Base-by-base conservation (phyloP, 2,113 vertebrate species). In the Entomyzon cyanotis region DNA sequence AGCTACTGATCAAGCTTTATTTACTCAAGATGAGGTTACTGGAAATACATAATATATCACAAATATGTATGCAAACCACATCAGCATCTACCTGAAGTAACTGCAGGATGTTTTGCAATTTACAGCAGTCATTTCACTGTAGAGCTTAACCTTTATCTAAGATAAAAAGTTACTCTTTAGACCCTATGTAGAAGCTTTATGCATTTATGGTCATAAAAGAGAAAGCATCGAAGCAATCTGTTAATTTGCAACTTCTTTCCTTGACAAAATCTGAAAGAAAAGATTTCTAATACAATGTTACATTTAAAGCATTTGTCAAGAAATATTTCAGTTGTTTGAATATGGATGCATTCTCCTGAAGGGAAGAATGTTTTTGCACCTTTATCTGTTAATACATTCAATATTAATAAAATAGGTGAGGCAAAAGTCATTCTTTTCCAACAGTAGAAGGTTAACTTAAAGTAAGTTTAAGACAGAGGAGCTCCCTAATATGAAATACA, bases 341-440 rank as follows among this genome's bases (percentile, higher is more conserved):
- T 89, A 95, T 76, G 92, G 92, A 97, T 69, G 94, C 93, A 97
- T 95, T 96, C 95, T 97, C 97, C 97, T 92, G 84, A 89, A 84
- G 89, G 84, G 96, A 98, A 98, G 97, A 98, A 94, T 97, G 96
- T 70, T 96, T 97, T 97, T 97, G 94, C 97, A 97, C 93, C 89
- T 37, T 80, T 80, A 93, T 94, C 90, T 97, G 82, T 97, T 98
- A 98, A 97, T 97, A 98, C 97, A 98, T 98, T 98, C 97, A 98
- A 98, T 98, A 98, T 98, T 97, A 98, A 98, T 98, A 97, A 97
- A 91, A 97, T 21, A 97, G 92, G 92, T 92, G 95, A 97, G 97
- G 95, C 94, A 97, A 73, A 96, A 94, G 55, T 91, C 77, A 92
- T 60, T 96, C 93, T 95, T 94, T 58, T 93, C 76, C 96, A 55